Base-by-base conservation (phyloP, 2,888 invertebrate species). In the Malacosoma neustria region DNA sequence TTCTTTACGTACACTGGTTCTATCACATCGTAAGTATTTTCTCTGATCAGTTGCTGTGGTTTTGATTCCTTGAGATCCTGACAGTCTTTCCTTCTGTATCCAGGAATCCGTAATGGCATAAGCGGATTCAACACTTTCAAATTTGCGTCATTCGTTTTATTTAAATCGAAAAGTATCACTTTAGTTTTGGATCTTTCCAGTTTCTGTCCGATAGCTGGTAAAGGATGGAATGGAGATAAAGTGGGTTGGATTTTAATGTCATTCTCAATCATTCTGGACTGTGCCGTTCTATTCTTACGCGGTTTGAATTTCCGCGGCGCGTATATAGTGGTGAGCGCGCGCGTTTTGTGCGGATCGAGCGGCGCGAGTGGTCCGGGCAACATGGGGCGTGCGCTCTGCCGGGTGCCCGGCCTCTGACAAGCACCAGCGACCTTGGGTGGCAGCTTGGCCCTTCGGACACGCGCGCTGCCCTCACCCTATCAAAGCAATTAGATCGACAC, bases 21-120 rank as follows among this genome's bases (percentile, higher is more conserved):
- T 34, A 86, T 65, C 5, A 86, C 80, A 37, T 86, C 82, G 46
- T 86, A 86, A 0, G 85, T 85, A 42, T 86, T 84, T 54, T 85
- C 84, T 45, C 85, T 57, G 3, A 84, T 33, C 5, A 85, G 49
- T 35, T 75, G 76, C 37, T 77, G 79, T 0, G 80, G 79, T 40
- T 54, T 64, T 4, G 51, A 52, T 1, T 71, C 65, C 3, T 56
- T 40, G 6, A 54, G 49, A 9, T 72, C 70, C 22, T 67, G 40
- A 0, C 70, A 60, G 15, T 50, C 69, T 38, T 71, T 76, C 32
- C 72, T 65, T 12, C 43, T 51, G 31, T 57, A 72, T 2, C 72
- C 71, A 22, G 72, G 74, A 44, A 77, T 69, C 39, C 73, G 60
- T 4, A 81, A 47, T 7, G 84, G 81, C 4, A 81, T 80, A 9